Evolutionary conservation across 1,140 invertebrate genomes (phyloP), one percentile per base, ranked within the genome.

Genomic region (Charaxes varanes): DNA sequence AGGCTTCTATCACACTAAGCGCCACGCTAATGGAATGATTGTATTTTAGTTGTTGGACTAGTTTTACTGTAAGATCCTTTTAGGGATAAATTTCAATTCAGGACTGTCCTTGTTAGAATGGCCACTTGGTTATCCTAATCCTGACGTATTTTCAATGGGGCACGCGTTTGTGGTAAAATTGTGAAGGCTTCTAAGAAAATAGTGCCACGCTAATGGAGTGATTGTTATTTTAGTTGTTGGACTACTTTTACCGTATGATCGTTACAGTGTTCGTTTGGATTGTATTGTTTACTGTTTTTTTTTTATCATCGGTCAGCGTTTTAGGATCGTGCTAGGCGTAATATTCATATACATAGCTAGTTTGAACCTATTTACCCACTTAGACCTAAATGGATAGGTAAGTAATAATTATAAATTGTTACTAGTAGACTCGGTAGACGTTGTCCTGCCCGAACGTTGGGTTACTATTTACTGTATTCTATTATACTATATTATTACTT

Each of bases 111-210:
- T 2, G 28, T 0, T 11, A 31, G 18, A 31, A 3, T 2, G 1
- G 15, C 6, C 12, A 6, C 2, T 2, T 31, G 15, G 3, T 23
- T 15, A 16, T 3, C n/a, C 32, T 17, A 38, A 5, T n/a, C 3
- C 10, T 34, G 18, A 38, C 28, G 32, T 52, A 41, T 45, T 6
- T 23, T 26, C 26, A 17, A 21, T 12, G 18, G 28, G 28, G 28
- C 28, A 43, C 26, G 33, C 26, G 19, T 26, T 16, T 35, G 8
- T 10, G 8, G 18, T 35, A 35, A 21, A 43, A 17, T 28, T 21
- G 14, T 27, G 23, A 16, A 27, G 19, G 26, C 27, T 35, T 44
- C 41, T 31, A 17, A 6, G 33, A 22, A 37, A 40, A 30, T 40
- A 21, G 19, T n/a, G 4, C 19, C 19, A 14, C 6, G 34, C 18